Base-by-base conservation (phyloP, 2,888 invertebrate species). In the Papilio demoleus region DNA sequence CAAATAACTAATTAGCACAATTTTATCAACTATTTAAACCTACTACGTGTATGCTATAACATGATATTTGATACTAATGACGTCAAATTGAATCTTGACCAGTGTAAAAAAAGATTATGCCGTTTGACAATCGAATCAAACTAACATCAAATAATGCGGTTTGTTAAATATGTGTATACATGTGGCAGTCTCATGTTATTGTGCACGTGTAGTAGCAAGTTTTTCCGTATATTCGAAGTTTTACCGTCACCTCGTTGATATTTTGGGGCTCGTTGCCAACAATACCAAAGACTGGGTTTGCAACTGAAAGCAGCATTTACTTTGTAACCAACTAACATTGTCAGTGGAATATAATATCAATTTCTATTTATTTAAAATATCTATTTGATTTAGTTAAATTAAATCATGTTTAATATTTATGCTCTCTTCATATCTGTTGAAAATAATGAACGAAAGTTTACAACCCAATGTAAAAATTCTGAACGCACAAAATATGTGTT, bases 241-340 rank as follows among this genome's bases (percentile, higher is more conserved):
- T 24, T 47, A 47, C n/a, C 19, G 47, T 19, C 19, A 14, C 4
- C 45, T 12, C 22, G 12, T 22, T 19, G 19, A 34, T 62, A 47
- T 40, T 61, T 47, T 19, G 27, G 12, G 47, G 47, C 17, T 19
- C 76, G 75, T 76, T 50, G 76, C 75, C 75, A 75, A 75, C 71
- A 75, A 77, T 79, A 77, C 81, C 81, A 83, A 84, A 83, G 82
- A 84, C 79, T 81, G 80, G 79, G 79, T 75, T 75, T 45, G 75
- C 73, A 77, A 75, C 56, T 72, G 24, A 67, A 34, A 63, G 27
- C 67, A 58, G 71, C 70, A 70, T 72, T 71, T 68, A 71, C 40
- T 42, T 63, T 66, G 62, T 69, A 70, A 65, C 59, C 40, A 62
- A 22, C n/a, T 58, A 65, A 22, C 2, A 45, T 45, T 27, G 24